Conservation (phyloP, 2,888 invertebrate genomes). For the Ommatoiulus sabulosus region DNA sequence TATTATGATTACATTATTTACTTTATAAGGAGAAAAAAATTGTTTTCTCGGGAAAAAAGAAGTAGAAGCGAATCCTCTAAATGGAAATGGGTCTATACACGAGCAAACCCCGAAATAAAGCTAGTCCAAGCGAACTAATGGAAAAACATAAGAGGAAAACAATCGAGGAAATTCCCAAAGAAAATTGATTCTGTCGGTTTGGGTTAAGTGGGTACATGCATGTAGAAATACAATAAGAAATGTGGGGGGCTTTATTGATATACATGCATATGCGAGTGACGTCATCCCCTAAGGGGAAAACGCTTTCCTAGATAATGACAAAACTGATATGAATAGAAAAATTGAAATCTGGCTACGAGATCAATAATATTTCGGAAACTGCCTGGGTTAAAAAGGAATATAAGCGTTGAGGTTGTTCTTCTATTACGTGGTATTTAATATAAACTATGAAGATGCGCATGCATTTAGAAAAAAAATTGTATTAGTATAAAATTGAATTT, state of each 20-base stretch:
- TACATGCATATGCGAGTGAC: background rate
- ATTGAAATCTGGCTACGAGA: background rate
- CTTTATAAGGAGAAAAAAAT: conserved; percentile 42
- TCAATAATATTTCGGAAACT: background rate
- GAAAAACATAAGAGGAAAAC: background rate
- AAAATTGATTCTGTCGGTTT: conserved; percentile 40
- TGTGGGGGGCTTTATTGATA: background rate
- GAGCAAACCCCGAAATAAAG: background rate
- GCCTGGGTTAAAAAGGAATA: background rate
- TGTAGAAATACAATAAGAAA: background rate
- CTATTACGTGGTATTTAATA: too few species aligned
- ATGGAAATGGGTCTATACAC: background rate
- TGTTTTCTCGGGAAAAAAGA: background rate
- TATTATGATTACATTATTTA: conserved; percentile 36
- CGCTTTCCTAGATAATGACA: background rate
- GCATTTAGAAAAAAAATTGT: too few species aligned
- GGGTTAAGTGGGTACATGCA: conserved; percentile 39
- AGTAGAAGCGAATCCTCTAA: background rate
- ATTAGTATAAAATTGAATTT: too few species aligned
- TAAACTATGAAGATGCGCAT: too few species aligned
- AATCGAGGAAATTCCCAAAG: background rate
- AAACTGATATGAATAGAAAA: background rate
- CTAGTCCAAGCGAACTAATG: conserved; percentile 36
- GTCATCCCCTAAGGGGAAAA: too few species aligned
- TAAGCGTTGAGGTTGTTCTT: too few species aligned